Conservation (phyloP, 2,888 invertebrate genomes). For the Hirtodrosophila confusa region DNA sequence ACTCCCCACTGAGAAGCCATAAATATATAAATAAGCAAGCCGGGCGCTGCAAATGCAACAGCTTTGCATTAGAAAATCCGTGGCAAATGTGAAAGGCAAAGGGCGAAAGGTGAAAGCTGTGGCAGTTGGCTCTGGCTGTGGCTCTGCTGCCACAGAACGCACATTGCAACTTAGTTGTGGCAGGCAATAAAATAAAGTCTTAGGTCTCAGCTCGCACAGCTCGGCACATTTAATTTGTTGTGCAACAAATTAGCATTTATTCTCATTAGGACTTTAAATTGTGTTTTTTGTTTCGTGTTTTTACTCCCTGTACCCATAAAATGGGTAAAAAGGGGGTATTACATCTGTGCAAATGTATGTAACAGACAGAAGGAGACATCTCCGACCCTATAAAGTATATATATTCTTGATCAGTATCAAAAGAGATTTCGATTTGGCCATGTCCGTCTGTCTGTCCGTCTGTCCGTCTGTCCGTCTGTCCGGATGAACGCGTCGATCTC, state of each 20-base stretch:
- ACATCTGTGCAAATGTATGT: too few relatives aligned
- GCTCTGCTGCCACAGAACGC: conserved; percentile 21
- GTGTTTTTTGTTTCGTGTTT: conserved; percentile 6
- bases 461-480: too few relatives aligned
- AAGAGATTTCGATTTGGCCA: too few relatives aligned
- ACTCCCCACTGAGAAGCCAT: conserved; percentile 39
- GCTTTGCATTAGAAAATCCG: conserved; percentile 56
- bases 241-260: conserved; percentile 83
- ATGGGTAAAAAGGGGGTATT: too few relatives aligned
- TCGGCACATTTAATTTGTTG: conserved; percentile 82
- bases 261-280: conserved; percentile 75
- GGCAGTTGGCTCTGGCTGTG: conserved; percentile 3
- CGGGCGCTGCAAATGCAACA: conserved; percentile 53
- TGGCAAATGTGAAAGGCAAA: conserved; percentile 1
- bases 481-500: too few relatives aligned
- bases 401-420: too few relatives aligned
- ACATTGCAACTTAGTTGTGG: conserved; percentile 67
- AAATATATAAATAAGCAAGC: conserved; percentile 61
- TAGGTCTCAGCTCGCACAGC: conserved; percentile 56
- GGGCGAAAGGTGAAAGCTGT: conserved; percentile 23
- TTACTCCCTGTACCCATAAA: not conserved
- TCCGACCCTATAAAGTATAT: too few relatives aligned
- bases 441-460: too few relatives aligned
- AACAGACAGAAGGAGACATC: too few relatives aligned
- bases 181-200: conserved; percentile 76